Base-by-base conservation (phyloP, 2,888 invertebrate genomes). In the Lacanobia wlatinum region DNA sequence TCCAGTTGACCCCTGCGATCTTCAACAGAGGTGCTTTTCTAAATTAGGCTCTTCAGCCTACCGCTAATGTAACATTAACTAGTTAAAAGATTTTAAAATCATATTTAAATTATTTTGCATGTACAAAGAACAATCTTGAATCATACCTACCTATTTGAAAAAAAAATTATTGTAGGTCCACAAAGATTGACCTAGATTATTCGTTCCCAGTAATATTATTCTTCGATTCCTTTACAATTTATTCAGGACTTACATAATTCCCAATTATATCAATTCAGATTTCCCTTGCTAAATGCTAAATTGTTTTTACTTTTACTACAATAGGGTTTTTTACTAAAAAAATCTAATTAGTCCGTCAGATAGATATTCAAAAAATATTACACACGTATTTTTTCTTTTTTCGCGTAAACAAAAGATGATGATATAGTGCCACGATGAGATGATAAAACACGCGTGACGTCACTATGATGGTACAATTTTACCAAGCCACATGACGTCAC, bases 141-240 rank as follows among this genome's bases (percentile, higher is more conserved):
- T 16, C 10, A 50, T 5, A 16, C 9, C 34, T 3, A 16, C 9
- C 34, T 3, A 16, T 1, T 52, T 50, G 5, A 52, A 50, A 1
- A 4, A 46, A 28, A 28, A 28, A 28, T 2, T 28, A 4, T 34
- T 16, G n/a, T 38, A 21, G 7, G 14, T n/a, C 7, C 2, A 63
- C 38, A 52, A 38, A 43, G 23, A 38, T 5, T 62, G 16, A 12
- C 12, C 12, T 10, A 38, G 2, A 0, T 9, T n/a, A 43, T 55
- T 40, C 46, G 14, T 43, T 3, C 10, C 12, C 14, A 70, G 0
- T 40, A 7, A 18, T 43, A 0, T 59, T 34, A 43, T 52, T 43
- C 14, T 43, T 71, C 5, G 9, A 56, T 48, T 56, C n/a, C n/a
- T 48, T 70, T 9, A 46, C 40, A 70, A 56, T 69, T 48, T 40